Percentiles rank a stretch among this genome's conserved stretches.
These are phyloP conservation scores for Lophotriccus pileatus DNA, from an alignment of 2,797 vertebrate genomes.

Conservation along the genomic window DNA sequence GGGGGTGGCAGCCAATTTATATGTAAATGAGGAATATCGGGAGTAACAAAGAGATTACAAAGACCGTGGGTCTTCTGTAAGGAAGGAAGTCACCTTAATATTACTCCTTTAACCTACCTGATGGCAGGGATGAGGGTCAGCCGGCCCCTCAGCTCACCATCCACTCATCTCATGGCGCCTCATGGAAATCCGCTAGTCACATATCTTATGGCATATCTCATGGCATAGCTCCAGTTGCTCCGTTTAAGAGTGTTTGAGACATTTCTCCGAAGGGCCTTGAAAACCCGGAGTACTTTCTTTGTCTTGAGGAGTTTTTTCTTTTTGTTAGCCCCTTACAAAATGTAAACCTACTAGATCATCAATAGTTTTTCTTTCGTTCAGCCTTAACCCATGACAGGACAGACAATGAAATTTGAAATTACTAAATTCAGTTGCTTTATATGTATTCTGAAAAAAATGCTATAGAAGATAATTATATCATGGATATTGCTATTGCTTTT, in stretches of 20 bases:
- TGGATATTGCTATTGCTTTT: not conserved
- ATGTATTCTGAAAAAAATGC: not conserved
- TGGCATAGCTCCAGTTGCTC: not conserved
- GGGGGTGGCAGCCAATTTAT: not conserved
- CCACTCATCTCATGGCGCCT: not conserved
- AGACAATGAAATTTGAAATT: not conserved
- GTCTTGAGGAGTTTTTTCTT: not conserved
- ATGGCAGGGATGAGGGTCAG: not conserved
- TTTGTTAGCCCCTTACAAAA: not conserved
- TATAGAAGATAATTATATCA: not conserved
- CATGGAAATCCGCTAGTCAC: not conserved
- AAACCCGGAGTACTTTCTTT: not conserved
- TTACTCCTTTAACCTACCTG: not conserved
- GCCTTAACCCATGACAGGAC: not conserved
- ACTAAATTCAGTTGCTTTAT: not conserved
- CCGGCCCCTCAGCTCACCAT: not conserved
- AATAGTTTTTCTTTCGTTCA: not conserved
- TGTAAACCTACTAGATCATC: not conserved
- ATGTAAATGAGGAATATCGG: not conserved
- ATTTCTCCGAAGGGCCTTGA: not conserved
- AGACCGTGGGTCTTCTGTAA: not conserved
- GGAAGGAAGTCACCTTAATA: not conserved
- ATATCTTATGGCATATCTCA: not conserved
- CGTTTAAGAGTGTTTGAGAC: not conserved
- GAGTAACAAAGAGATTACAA: not conserved